phyloP scores from a whole-genome alignment of 2,797 vertebrate genomes.

The Lagocephalus sceleratus region DNA sequence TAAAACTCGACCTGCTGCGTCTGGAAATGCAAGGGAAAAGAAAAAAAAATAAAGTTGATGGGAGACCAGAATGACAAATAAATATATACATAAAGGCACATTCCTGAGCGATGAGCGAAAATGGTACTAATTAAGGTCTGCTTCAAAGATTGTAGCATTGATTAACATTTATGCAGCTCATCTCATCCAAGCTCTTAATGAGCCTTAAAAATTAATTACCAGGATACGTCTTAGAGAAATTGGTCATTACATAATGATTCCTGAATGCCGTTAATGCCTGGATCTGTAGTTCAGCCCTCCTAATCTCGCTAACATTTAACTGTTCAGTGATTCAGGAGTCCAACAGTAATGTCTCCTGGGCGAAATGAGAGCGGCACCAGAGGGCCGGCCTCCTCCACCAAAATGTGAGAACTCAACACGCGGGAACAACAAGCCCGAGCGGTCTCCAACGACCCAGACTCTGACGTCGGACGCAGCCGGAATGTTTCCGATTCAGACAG shows the following conservation, averaged over 20 bases:
- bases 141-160: no score
- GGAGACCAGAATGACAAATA: not conserved
- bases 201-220: slow-evolving; percentile 4
- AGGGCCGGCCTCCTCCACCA: not conserved
- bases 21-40: not conserved
- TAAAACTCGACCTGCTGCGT: not conserved
- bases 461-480: no score
- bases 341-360: slow-evolving; percentile 8
- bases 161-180: no score
- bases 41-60: no score
- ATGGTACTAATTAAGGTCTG: no score
- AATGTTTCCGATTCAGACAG: no score
- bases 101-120: not conserved
- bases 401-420: slow-evolving; percentile 15
- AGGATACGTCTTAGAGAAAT: slow-evolving; percentile 2
- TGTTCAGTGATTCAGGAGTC: slow-evolving; percentile 19
- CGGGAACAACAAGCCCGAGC: not conserved
- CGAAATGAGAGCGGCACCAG: slow-evolving; percentile 6
- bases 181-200: not conserved
- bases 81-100: not conserved
- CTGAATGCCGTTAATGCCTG: slow-evolving; percentile 20
- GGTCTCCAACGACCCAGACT: slow-evolving; percentile 3
- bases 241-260: slow-evolving; percentile 11
- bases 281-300: slow-evolving; percentile 13
- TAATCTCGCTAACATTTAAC: slow-evolving; percentile 34